A percentile compares a stretch with the other conserved stretches of the same genome.
Evolutionary conservation across 2,797 vertebrate genomes (phyloP).

Genomic region (Octomys mimax): DNA sequence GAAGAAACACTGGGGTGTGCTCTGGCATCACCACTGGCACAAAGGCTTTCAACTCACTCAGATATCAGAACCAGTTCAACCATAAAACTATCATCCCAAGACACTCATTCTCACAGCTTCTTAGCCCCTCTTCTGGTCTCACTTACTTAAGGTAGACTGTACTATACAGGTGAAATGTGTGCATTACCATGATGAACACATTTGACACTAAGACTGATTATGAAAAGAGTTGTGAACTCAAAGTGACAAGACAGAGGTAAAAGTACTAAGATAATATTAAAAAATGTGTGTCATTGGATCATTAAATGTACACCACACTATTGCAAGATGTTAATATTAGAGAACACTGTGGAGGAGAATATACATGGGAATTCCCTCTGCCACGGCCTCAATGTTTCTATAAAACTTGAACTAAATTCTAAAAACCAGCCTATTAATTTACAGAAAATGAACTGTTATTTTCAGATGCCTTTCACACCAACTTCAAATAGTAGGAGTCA

Average conservation of each 20-base stretch:
- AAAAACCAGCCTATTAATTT: neutral
- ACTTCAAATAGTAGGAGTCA: neutral
- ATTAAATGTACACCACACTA: neutral
- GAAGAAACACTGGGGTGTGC: no score
- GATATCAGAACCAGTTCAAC: no score
- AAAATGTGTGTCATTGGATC: neutral
- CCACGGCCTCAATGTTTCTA: neutral
- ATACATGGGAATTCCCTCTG: neutral
- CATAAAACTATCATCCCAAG: no score
- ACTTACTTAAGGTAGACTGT: neutral
- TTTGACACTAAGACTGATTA: neutral
- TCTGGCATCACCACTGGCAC: no score
- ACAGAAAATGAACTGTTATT: neutral
- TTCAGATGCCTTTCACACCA: neutral
- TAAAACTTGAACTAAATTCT: neutral
- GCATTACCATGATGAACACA: neutral
- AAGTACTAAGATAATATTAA: neutral
- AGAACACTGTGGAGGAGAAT: neutral
- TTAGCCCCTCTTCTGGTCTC: no score
- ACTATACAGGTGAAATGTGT: neutral
- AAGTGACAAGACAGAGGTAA: constrained; percentile 7
- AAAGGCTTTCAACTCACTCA: no score
- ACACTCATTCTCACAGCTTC: no score
- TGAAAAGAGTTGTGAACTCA: constrained; percentile 15
- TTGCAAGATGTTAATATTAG: neutral